Evolutionary conservation across 2,888 invertebrate genomes (phyloP).

Genomic region (Onthophagus sagittarius): DNA sequence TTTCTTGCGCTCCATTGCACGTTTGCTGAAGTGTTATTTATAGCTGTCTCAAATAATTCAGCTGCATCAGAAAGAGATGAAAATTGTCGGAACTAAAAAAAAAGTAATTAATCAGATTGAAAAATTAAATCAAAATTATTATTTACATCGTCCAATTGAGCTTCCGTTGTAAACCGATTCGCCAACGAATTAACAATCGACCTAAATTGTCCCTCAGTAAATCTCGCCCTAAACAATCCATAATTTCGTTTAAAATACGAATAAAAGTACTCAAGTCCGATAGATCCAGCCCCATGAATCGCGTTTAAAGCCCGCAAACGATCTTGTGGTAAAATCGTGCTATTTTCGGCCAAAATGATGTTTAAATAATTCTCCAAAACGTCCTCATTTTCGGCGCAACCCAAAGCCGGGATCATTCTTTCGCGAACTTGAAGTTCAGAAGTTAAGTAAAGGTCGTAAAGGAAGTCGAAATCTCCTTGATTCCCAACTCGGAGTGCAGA

Average conservation of each 20-base stretch:
- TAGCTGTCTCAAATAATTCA: background rate
- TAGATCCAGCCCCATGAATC: constrained; percentile 4
- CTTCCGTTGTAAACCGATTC: background rate
- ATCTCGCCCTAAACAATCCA: background rate
- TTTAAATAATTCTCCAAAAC: constrained; percentile 19
- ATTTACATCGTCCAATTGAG: background rate
- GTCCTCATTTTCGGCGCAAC: constrained; percentile 24
- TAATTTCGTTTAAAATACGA: background rate
- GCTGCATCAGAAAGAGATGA: background rate
- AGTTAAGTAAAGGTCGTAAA: constrained; percentile 52
- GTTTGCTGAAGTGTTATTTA: background rate
- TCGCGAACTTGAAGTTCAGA: constrained; percentile 9
- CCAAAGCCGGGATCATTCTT: constrained; percentile 25
- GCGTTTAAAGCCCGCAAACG: background rate
- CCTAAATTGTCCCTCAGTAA: background rate
- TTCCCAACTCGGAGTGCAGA: constrained; percentile 62
- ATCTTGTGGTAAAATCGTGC: background rate
- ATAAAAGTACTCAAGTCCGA: constrained; percentile 6
- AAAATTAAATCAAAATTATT: background rate
- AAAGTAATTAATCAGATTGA: background rate
- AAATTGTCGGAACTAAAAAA: background rate
- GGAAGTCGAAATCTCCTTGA: constrained; percentile 57
- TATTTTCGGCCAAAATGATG: background rate
- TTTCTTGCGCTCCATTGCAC: background rate
- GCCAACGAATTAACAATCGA: constrained; percentile 1